These are phyloP conservation scores for Anguilla japonica DNA, from an alignment of 2,113 vertebrate species.

Conservation along the genomic window DNA sequence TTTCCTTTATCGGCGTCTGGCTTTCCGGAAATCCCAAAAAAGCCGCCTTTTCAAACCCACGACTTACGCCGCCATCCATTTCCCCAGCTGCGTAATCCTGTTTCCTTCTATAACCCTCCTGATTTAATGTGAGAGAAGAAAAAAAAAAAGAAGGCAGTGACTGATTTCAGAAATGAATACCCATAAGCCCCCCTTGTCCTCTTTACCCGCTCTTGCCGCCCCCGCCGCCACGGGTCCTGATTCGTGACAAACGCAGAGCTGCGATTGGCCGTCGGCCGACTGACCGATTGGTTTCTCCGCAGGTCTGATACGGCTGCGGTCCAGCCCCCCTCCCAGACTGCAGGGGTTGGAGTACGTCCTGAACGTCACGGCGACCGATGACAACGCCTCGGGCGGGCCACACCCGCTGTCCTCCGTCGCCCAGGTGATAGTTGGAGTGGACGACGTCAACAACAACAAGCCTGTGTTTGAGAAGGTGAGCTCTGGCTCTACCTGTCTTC, in stretches of 20 bases:
- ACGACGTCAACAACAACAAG: constrained; percentile 88
- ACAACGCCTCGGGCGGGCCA: constrained; percentile 80
- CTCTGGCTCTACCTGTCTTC: neutral
- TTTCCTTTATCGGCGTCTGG: no score
- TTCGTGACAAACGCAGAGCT: neutral
- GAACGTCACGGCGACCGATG: constrained; percentile 80
- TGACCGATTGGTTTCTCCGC: constrained; percentile 24
- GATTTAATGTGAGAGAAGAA: neutral
- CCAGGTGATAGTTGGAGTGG: constrained; percentile 79
- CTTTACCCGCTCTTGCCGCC: neutral
- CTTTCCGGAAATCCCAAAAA: no score
- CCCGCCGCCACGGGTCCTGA: no score
- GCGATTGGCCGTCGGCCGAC: neutral
- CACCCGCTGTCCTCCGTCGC: constrained; percentile 72
- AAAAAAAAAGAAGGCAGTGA: neutral
- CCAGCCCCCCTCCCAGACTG: constrained; percentile 76
- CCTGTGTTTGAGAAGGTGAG: constrained; percentile 83
- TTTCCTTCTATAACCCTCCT: neutral
- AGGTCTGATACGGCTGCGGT: constrained; percentile 83
- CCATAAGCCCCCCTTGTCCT: neutral
- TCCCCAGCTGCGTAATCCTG: neutral
- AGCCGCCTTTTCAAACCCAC: neutral
- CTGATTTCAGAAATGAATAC: neutral
- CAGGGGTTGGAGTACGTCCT: constrained; percentile 83
- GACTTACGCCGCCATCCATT: no score